Conservation (phyloP, 2,797 vertebrate species). For the Philypnodon macrostomus region DNA sequence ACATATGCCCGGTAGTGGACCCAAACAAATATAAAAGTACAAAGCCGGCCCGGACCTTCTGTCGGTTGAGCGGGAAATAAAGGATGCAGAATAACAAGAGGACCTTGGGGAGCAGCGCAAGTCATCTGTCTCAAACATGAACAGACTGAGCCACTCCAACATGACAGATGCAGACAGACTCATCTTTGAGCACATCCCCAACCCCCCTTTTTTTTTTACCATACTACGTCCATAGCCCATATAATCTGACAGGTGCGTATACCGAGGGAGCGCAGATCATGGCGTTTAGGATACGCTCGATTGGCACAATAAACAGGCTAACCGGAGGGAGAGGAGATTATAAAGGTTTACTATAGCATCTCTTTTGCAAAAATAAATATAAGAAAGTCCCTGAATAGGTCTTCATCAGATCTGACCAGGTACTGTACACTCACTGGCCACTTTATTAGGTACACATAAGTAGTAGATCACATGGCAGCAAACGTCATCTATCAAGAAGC, state of each 20-base stretch:
- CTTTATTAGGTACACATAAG: no score
- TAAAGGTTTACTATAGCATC: constrained; percentile 7
- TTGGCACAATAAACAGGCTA: constrained; percentile 50
- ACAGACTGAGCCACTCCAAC: constrained; percentile 68
- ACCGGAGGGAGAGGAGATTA: constrained; percentile 34
- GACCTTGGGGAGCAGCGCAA: constrained; percentile 68
- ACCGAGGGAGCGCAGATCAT: constrained; percentile 13
- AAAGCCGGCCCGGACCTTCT: constrained; percentile 32
- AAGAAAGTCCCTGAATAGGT: no score
- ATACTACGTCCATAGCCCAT: constrained; percentile 18
- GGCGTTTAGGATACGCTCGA: constrained; percentile 32
- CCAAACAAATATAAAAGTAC: constrained; percentile 15
- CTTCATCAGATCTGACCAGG: no score
- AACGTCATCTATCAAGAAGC: no score
- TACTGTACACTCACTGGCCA: no score
- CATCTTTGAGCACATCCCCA: constrained; percentile 34
- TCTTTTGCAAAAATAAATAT: no score
- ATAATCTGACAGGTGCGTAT: constrained; percentile 60
- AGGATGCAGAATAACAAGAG: constrained; percentile 72
- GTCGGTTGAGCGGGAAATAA: constrained; percentile 65
- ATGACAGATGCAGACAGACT: constrained; percentile 67
- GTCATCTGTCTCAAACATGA: constrained; percentile 32
- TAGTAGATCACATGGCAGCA: no score
- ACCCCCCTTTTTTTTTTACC: not conserved
- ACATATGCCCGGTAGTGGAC: no score